phyloP scores from a whole-genome alignment of 2,888 invertebrate genomes.

The Cerastis rubricosa region DNA sequence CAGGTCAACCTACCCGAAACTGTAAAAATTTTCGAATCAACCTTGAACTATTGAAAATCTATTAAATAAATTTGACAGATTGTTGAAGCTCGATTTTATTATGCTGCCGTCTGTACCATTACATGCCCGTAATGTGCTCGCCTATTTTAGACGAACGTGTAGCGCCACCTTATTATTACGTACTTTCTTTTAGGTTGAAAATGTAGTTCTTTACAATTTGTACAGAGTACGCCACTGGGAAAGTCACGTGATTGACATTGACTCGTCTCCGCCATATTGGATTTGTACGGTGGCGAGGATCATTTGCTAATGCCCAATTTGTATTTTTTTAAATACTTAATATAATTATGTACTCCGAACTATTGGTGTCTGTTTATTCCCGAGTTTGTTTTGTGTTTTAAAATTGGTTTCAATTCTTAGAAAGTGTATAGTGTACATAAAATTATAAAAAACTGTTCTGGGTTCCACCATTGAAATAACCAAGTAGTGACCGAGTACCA shows the following conservation, averaged over 20 bases:
- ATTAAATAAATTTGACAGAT: too few relatives aligned
- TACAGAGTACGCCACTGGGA: slow-evolving; percentile 53
- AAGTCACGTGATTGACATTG: slow-evolving; percentile 82
- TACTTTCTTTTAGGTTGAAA: slow-evolving; percentile 14
- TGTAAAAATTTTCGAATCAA: too few relatives aligned
- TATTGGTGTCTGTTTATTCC: slow-evolving; percentile 55
- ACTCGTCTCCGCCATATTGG: slow-evolving; percentile 82
- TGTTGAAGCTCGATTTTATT: too few relatives aligned
- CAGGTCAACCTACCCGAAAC: too few relatives aligned
- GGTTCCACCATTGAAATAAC: slow-evolving; percentile 84
- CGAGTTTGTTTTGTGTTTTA: slow-evolving; percentile 56
- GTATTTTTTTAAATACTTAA: slow-evolving; percentile 71
- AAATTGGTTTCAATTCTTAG: slow-evolving; percentile 49
- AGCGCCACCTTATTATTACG: neutral
- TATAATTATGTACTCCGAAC: slow-evolving; percentile 62
- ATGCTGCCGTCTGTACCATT: neutral
- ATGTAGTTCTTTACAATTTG: slow-evolving; percentile 20
- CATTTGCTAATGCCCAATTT: slow-evolving; percentile 78
- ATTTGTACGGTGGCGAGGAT: slow-evolving; percentile 78
- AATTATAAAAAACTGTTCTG: slow-evolving; percentile 71
- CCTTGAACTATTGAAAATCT: too few relatives aligned
- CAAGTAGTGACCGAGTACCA: slow-evolving; percentile 81
- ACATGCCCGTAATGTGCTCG: neutral
- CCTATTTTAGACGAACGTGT: neutral
- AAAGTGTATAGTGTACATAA: slow-evolving; percentile 59